Base-by-base conservation (phyloP, 1,140 invertebrate genomes). In the Antheraea pernyi region DNA sequence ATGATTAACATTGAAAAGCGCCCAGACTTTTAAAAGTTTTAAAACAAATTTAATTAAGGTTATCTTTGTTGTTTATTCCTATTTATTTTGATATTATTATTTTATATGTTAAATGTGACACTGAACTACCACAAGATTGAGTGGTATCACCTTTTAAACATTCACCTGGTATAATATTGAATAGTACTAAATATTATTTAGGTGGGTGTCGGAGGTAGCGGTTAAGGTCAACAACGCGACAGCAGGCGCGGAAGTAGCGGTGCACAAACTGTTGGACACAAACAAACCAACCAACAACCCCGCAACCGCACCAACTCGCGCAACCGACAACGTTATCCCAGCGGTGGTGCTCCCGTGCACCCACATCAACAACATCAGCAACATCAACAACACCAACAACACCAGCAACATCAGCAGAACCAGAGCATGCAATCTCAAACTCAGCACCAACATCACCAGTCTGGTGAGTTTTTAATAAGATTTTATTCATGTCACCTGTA, bases 311-410 rank as follows among this genome's bases (percentile, higher is more conserved):
- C 84, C 42, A 80, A 78, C 62, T 88, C 87, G 11, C 84, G 89
- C 77, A 88, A 80, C 37, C 86, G 87, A 39, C 83, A 89, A 73
- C 83, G 86, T 16, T 83, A 85, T 69, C 81, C 86, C 67, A 86
- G 87, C 78, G 88, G 82, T 19, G 77, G 85, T 39, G 74, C 13
- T 77, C 82, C 87, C 70, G 77, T 85, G 72, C 82, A 87, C 70
- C 87, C 88, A 65, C 84, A 90, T 18, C 86, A 88, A 13, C 87
- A 91, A 10, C 86, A 82, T 9, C 74, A 78, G 19, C 76, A 88
- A 53, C 75, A 79, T 0, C 79, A 83, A 22, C 76, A 78, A 39
- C 71, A 85, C 59, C 84, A 88, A 22, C 80, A 89, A 16, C 81
- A 91, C 39, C 76, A 80, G 69, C 71, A 80, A 36, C 69, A 78